Evolutionary conservation across 1,140 invertebrate genomes (phyloP).

Genomic region (Hycleus cichorii): DNA sequence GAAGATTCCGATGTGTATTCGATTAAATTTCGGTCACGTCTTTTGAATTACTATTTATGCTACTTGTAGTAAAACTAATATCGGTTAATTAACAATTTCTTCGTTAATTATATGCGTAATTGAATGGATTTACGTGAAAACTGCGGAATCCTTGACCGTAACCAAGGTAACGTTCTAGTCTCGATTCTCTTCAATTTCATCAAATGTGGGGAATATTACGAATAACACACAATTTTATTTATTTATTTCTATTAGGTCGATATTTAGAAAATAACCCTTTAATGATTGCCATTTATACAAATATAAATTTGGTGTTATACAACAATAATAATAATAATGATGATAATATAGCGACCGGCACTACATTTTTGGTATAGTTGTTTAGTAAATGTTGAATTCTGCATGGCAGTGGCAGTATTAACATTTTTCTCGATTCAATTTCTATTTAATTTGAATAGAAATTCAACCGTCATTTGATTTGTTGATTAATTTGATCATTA

Average conservation of each 20-base stretch:
- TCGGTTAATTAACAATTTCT: no score
- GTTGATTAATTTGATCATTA: constrained; percentile 47
- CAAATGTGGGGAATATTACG: neutral
- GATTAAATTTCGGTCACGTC: no score
- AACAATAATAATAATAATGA: no score
- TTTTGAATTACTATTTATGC: no score
- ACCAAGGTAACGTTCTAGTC: constrained; percentile 1
- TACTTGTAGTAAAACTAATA: no score
- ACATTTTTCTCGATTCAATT: constrained; percentile 25
- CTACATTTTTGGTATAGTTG: neutral
- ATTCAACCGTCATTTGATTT: constrained; percentile 9
- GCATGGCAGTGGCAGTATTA: constrained; percentile 39
- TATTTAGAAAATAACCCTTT: constrained; percentile 11
- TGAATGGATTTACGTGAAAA: constrained; percentile 1
- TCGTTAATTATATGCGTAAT: neutral
- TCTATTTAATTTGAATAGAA: neutral
- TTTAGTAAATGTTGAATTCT: constrained; percentile 34
- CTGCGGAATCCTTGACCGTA: constrained; percentile 10
- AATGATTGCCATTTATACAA: constrained; percentile 7
- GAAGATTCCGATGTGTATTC: no score
- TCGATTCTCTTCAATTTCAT: neutral
- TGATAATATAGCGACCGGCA: no score
- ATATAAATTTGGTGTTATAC: no score
- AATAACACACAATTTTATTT: neutral
- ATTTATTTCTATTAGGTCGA: neutral